Percentiles rank a stretch among this genome's conserved stretches.
Conservation (phyloP, 2,113 vertebrate species). For the Octodon degus region DNA sequence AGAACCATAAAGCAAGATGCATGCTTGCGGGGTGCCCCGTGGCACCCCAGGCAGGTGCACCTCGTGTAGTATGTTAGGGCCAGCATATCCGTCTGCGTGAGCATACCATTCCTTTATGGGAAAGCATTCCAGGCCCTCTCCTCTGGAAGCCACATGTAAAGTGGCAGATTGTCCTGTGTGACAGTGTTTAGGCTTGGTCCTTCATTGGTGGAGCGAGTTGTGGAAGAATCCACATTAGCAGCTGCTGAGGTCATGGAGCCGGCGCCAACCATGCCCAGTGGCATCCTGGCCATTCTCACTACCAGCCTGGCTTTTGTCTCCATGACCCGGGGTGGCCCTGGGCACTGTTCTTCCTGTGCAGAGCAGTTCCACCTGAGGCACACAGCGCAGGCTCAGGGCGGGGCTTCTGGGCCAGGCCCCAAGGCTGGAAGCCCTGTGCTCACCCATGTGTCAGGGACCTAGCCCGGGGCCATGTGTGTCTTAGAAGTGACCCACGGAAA, state of each 20-base stretch:
- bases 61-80: background rate
- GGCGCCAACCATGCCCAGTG: background rate
- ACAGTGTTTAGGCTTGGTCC: background rate
- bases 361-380: background rate
- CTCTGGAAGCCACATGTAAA: no score
- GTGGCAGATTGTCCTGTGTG: background rate
- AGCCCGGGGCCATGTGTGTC: background rate
- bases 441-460: background rate
- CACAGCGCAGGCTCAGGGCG: background rate
- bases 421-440: background rate
- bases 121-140: background rate
- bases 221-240: background rate
- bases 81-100: background rate
- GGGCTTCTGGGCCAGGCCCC: background rate
- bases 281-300: background rate
- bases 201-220: background rate
- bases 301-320: background rate
- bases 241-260: background rate
- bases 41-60: background rate
- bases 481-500: background rate
- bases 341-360: background rate
- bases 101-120: background rate
- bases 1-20: background rate
- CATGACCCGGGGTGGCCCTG: background rate
- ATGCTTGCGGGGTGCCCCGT: background rate